Evolutionary conservation across 2,888 invertebrate genomes (phyloP).

Genomic region (Euplagia quadripunctaria): DNA sequence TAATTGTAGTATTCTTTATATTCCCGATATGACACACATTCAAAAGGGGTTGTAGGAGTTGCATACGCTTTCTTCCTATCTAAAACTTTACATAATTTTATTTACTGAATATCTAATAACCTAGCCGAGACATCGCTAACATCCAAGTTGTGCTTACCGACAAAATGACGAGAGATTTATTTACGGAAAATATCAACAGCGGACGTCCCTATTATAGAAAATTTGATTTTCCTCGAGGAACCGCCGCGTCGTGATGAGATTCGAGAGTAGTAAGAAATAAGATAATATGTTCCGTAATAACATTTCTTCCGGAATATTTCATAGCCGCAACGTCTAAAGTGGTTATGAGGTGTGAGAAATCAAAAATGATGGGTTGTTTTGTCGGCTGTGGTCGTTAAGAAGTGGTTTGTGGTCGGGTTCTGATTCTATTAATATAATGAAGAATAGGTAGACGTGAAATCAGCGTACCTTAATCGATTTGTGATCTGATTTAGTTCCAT

Average conservation of each 20-base stretch:
- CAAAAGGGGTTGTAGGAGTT: not conserved
- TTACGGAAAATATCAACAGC: slow-evolving; percentile 32
- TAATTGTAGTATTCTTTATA: not conserved
- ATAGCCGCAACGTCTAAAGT: slow-evolving; percentile 37
- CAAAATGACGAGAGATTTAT: slow-evolving; percentile 37
- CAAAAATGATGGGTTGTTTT: slow-evolving; percentile 52
- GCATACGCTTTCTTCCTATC: not conserved
- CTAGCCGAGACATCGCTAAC: slow-evolving; percentile 3
- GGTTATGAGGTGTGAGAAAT: slow-evolving; percentile 54
- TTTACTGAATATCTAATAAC: not conserved
- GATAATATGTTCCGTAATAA: slow-evolving; percentile 31
- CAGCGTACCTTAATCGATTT: slow-evolving; percentile 41
- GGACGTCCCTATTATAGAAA: slow-evolving; percentile 43
- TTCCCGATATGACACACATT: not conserved
- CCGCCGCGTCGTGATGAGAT: slow-evolving; percentile 36
- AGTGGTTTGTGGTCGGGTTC: slow-evolving; percentile 23
- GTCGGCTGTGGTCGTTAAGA: slow-evolving; percentile 8
- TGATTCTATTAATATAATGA: slow-evolving; percentile 17
- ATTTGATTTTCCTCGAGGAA: slow-evolving; percentile 40
- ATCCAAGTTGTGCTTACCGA: slow-evolving; percentile 14
- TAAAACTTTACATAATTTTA: too few relatives aligned
- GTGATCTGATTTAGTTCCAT: slow-evolving; percentile 27
- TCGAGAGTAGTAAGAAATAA: slow-evolving; percentile 33
- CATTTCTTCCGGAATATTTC: slow-evolving; percentile 33
- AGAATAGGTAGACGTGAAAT: slow-evolving; percentile 31